Base-by-base conservation (phyloP, 2,888 invertebrate genomes). In the Archips xylosteana region DNA sequence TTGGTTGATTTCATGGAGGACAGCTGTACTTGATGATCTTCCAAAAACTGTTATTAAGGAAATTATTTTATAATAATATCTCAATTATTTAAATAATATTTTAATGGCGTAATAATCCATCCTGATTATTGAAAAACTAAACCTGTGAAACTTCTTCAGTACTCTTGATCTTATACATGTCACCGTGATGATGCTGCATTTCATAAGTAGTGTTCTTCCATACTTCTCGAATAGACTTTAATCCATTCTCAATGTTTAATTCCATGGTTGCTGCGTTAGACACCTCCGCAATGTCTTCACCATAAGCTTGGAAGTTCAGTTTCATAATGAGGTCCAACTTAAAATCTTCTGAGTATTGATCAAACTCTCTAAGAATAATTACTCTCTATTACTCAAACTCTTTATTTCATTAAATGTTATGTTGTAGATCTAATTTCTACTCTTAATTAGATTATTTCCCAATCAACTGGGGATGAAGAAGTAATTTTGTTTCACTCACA, bases 251-350 rank as follows among this genome's bases (percentile, higher is more conserved):
- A 81, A 98, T 98, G 79, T 96, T 96, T 67, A 98, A 87, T 88
- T 98, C 98, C 96, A 98, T 98, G 1, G 97, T 97, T 12, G 98
- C 98, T 3, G 98, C 97, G 79, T 96, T 97, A 0, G 98, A 98
- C 79, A 98, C 97, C 82, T 98, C 98, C 78, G 96, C 95, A 79
- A 98, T 98, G 75, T 97, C 96, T 8, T 98, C 98, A 8, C 97
- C 96, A 85, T 95, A 97, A 67, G 96, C 96, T 93, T 98, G 97
- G 93, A 98, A 96, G 81, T 97, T 96, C 90, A 97, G 95, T 36
- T 96, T 95, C 82, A 98, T 97, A 75, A 98, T 97, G 42, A 96
- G 92, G 76, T 97, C 97, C 77, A 98, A 89, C 70, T 97, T 98
- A 83, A 98, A 98, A 65, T 96, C 96, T 68, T 96, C 95, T 0